phyloP scores from a whole-genome alignment of 2,888 invertebrate genomes.

The Stramonita haemastoma region DNA sequence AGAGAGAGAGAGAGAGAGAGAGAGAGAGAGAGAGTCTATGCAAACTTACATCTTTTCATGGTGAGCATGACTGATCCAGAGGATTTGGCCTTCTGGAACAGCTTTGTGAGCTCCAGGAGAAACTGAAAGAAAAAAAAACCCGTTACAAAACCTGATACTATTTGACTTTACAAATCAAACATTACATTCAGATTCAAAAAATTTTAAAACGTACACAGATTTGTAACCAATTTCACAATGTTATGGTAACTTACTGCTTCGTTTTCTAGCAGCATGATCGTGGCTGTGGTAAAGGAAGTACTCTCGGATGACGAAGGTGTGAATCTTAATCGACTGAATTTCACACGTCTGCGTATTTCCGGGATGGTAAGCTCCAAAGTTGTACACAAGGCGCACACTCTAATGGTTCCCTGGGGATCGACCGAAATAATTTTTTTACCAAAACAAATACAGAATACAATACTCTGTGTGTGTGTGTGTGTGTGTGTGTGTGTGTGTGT shows the following conservation, averaged over 20 bases:
- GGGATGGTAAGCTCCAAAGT: no score
- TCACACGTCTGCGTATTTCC: no score
- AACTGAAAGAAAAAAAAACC: conserved; percentile 82
- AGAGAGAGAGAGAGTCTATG: conserved; percentile 8
- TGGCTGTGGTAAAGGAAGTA: conserved; percentile 33
- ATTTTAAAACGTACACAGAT: background rate
- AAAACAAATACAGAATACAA: no score
- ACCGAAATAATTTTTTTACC: no score
- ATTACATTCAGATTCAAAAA: background rate
- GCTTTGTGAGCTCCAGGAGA: conserved; percentile 87
- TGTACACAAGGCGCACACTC: no score
- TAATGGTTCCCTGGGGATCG: no score
- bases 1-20: background rate
- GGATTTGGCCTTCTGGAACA: conserved; percentile 91
- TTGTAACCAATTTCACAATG: background rate
- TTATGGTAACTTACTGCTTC: conserved; percentile 62
- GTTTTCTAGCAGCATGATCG: conserved; percentile 68
- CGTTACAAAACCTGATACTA: background rate
- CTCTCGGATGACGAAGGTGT: conserved; percentile 48
- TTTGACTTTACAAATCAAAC: background rate
- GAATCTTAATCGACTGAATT: background rate
- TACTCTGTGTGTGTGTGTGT: no score
- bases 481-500: no score
- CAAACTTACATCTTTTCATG: conserved; percentile 87
- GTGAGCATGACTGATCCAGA: conserved; percentile 89